A percentile compares a stretch with the other conserved stretches of the same genome.
Conservation (phyloP, 2,797 vertebrate species). For the Melanotaenia nigrans region DNA sequence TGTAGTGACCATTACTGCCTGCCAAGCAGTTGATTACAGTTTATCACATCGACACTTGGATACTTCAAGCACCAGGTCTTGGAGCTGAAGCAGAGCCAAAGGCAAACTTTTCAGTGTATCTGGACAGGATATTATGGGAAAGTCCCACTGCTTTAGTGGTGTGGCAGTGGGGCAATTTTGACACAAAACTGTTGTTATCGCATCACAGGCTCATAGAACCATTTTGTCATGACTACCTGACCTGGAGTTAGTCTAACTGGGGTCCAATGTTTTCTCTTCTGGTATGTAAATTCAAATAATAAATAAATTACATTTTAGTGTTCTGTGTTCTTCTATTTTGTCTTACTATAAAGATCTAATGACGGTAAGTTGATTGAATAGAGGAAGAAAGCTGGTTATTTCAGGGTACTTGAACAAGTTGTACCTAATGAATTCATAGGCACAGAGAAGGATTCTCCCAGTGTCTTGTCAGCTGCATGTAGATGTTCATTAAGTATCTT, state of each 20-base stretch:
- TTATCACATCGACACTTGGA: slow-evolving; percentile 49
- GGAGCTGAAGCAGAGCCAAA: slow-evolving; percentile 17
- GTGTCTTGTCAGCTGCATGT: slow-evolving; percentile 38
- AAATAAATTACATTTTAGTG: neutral
- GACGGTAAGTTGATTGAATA: neutral
- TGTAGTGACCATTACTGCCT: slow-evolving; percentile 61
- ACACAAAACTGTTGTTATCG: neutral
- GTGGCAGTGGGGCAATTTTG: neutral
- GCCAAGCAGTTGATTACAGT: slow-evolving; percentile 57
- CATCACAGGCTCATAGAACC: neutral
- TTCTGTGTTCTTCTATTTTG: neutral
- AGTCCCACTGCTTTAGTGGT: neutral
- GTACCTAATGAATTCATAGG: slow-evolving; percentile 46
- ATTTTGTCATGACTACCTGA: neutral
- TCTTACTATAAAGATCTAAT: neutral
- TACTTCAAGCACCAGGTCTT: slow-evolving; percentile 26
- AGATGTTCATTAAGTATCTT: neutral
- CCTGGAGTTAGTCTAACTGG: neutral
- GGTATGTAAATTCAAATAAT: too few relatives aligned
- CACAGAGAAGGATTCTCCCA: slow-evolving; percentile 16
- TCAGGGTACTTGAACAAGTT: slow-evolving; percentile 23
- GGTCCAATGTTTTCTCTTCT: slow-evolving; percentile 4
- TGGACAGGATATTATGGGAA: neutral
- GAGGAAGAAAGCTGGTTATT: neutral
- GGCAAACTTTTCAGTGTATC: slow-evolving; percentile 5